Base-by-base conservation (phyloP, 2,888 invertebrate species). In the Hirtodrosophila duncani region DNA sequence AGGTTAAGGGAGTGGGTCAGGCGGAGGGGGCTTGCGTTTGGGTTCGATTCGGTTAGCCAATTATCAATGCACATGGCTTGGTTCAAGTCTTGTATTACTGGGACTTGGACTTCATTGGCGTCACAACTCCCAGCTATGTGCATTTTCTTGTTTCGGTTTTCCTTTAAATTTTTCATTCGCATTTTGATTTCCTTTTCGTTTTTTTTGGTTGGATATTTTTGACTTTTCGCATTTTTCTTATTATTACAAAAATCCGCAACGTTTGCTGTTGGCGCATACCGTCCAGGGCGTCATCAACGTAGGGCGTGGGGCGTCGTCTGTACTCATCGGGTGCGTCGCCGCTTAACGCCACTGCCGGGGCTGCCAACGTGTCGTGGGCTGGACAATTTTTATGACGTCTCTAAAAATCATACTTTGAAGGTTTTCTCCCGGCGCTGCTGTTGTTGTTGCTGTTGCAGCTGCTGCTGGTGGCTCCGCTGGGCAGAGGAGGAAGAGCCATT, bases 381-480 rank as follows among this genome's bases (percentile, higher is more conserved):
- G 63, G 81, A 72, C 84, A 83, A 85, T 85, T 86, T 85, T 86
- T 87, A 86, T 85, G 86, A 87, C 86, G 87, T 86, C 86, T 86
- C 86, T 84, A 86, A 87, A 86, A 86, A 86, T 86, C 86, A 86
- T 86, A 86, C 86, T 82, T 86, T 86, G 44, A 86, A 86, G 24
- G 86, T 87, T 82, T 87, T 86, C 56, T 86, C 86, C 31, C 87
- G 86, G 36, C 86, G 84, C 62, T 85, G 85, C 36, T 82, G 85
- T 39, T 83, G 85, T 60, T 85, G 86, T 3, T 84, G 85, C 8
- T 82, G 84, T 7, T 83, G 84, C n/a, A 65, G 72, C 6, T 64
- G 63, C 18, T 66, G 61, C 9, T 56, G 69, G 14, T 62, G 65
- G 27, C 51, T 31, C 20, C 67, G 56, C 34, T 67, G 63, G 58